Evolutionary conservation across 1,140 invertebrate species (phyloP), one percentile per base, ranked within the genome.

Genomic region (Fopius arisanus): DNA sequence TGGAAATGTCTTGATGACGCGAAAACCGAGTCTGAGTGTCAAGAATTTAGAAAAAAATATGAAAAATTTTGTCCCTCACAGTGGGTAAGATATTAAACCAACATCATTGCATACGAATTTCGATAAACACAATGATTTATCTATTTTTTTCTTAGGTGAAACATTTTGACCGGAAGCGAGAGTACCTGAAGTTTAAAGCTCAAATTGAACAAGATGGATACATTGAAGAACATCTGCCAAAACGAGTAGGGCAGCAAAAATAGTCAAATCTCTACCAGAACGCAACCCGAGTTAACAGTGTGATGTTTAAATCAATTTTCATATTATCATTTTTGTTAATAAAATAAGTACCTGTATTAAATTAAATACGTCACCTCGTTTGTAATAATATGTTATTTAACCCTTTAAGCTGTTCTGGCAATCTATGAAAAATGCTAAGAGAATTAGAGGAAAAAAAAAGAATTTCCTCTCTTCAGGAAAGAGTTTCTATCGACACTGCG

Each of bases 81-180:
- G 86, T 98, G 96, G 96, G 92, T 93, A 81, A 87, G 85, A 78
- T 48, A 37, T 37, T 37, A 37, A 37, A 10, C 7, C 9, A 37
- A 7, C 43, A 48, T 16, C n/a, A 74, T 65, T 41, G 16, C 26
- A 71, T 65, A 41, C n/a, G 68, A 68, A 73, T 23, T 62, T 63
- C 0, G 31, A 29, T 28, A 16, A 10, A 12, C 21, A 29, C 33
- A 54, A 65, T 70, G 21, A 29, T 41, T 77, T 40, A 72, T 66
- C 40, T 31, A 78, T 75, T 73, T 80, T n/a, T 80, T 74, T 81
- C 81, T 48, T 82, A 93, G 92, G 95, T 97, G 10, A 96, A 95
- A 88, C 96, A 98, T 88, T 98, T 98, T 88, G 95, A 97, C 88
- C 91, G 95, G 81, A 96, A 96, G 86, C 86, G 94, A 84, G 92